These are phyloP conservation scores for Polyboroides typus DNA, from an alignment of 2,797 vertebrate species.

Conservation along the genomic window DNA sequence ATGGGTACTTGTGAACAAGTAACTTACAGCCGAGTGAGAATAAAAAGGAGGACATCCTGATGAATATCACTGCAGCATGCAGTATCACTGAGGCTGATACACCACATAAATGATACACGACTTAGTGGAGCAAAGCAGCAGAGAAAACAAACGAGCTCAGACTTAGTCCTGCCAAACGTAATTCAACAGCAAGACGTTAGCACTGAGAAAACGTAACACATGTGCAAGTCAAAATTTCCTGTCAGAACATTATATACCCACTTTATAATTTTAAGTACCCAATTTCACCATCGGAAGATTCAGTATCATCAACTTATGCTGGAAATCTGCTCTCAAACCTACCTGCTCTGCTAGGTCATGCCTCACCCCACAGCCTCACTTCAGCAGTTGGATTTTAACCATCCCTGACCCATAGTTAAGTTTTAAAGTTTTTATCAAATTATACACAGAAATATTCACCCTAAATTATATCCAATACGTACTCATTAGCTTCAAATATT, in stretches of 20 bases:
- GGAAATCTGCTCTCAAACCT: neutral
- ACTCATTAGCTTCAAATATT: conserved; percentile 93
- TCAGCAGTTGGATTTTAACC: neutral
- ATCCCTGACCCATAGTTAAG: neutral
- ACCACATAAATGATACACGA: rapidly evolving
- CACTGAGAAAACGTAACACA: neutral
- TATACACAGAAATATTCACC: rapidly evolving
- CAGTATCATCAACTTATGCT: rapidly evolving
- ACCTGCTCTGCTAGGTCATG: neutral
- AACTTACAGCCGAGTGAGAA: rapidly evolving
- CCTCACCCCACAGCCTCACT: neutral
- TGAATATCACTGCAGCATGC: neutral
- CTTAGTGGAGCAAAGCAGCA: neutral
- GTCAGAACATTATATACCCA: neutral
- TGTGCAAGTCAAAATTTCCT: rapidly evolving
- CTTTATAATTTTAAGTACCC: neutral
- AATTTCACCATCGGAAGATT: rapidly evolving
- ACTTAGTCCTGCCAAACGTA: neutral
- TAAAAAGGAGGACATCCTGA: neutral
- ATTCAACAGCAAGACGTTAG: neutral
- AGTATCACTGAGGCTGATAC: neutral
- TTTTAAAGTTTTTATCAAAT: neutral
- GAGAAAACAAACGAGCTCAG: neutral
- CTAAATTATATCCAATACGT: conserved; percentile 19
- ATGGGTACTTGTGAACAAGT: neutral